Conservation (phyloP, 64 coral and sea anemone genomes). For the Hydrozoanthus tunicans region DNA sequence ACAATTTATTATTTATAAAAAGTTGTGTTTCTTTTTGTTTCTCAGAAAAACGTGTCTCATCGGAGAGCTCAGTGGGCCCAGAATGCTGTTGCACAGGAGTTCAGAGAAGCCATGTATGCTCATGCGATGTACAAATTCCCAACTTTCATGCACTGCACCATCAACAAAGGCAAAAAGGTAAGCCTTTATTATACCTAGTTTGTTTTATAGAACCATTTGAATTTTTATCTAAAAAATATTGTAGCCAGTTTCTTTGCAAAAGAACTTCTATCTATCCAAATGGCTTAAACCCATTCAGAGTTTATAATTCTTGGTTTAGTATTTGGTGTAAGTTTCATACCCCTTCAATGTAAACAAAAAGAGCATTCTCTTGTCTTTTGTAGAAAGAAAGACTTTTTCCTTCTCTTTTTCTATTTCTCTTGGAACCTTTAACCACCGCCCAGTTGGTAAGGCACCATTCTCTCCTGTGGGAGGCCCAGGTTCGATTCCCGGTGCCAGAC, state of each 20-base stretch:
- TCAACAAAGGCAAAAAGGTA: slow-evolving; percentile 92
- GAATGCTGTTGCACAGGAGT: slow-evolving; percentile 91
- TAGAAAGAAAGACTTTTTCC: too few species aligned
- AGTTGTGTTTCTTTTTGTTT: not conserved
- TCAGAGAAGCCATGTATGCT: slow-evolving; percentile 96
- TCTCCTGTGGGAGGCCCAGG: too few species aligned
- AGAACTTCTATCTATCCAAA: too few species aligned
- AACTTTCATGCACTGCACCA: slow-evolving; percentile 64
- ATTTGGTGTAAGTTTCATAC: too few species aligned
- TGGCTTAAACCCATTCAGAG: too few species aligned
- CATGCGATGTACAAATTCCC: slow-evolving; percentile 95
- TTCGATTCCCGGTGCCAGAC: too few species aligned
- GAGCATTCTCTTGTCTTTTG: too few species aligned
- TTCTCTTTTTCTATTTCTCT: too few species aligned
- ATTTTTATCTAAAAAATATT: not conserved
- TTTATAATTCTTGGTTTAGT: too few species aligned
- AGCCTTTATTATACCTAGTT: not conserved
- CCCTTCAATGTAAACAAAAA: too few species aligned
- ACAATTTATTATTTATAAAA: not conserved
- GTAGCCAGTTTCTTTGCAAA: not conserved
- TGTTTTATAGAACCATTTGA: not conserved
- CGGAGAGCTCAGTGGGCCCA: slow-evolving; percentile 86
- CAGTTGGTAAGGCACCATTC: too few species aligned
- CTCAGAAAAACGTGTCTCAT: slow-evolving; percentile 90
- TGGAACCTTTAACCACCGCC: too few species aligned